Base-by-base conservation (phyloP, 2,888 invertebrate species). In the Dicyrtoma fusca region DNA sequence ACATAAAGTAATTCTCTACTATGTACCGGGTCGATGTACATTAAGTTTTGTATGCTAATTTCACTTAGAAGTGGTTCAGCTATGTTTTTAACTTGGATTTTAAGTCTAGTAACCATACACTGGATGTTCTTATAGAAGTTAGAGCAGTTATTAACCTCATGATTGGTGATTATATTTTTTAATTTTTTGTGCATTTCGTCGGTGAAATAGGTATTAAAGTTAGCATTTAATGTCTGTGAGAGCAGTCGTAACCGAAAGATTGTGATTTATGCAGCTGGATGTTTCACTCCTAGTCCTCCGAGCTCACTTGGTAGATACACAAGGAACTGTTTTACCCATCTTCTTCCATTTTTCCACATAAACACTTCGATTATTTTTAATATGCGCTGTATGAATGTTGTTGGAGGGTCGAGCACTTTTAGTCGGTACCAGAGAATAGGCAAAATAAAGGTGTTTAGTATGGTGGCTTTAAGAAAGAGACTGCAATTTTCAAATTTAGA, bases 361-460 rank as follows among this genome's bases (percentile, higher is more conserved):
- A 17, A 63, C 6, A 3, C 13, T 45, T 63, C 63, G 13, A 45
- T 44, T 8, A 1, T 2, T 5, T 61, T 14, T 13, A n/a, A 17
- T 17, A 63, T 17, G 2, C 44, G 14, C 4, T 45, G 1, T n/a
- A 19, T 17, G 17, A 63, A 63, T 2, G 3, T 14, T 63, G 42
- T 19, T 1, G 63, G 63, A 4, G 63, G 63, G 47, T 63, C 42
- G 1, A 63, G 45, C 2, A 63, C 25, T 62, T 62, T 42, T 8
- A 62, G n/a, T n/a, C 14, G 13, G n/a, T 62, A 62, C 62, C 62
- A 62, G 14, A 63, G 13, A 10, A 26, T 14, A 11, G 63, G 42
- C 44, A 63, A 42, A 13, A 63, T 19, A 63, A 63, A 63, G 1
- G 19, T 63, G 19, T 63, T 63, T 17, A 45, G 6, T 1, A 63